Evolutionary conservation across 2,888 invertebrate genomes (phyloP), one percentile per base, ranked within the genome.

Genomic region (Geotrupes spiniger): DNA sequence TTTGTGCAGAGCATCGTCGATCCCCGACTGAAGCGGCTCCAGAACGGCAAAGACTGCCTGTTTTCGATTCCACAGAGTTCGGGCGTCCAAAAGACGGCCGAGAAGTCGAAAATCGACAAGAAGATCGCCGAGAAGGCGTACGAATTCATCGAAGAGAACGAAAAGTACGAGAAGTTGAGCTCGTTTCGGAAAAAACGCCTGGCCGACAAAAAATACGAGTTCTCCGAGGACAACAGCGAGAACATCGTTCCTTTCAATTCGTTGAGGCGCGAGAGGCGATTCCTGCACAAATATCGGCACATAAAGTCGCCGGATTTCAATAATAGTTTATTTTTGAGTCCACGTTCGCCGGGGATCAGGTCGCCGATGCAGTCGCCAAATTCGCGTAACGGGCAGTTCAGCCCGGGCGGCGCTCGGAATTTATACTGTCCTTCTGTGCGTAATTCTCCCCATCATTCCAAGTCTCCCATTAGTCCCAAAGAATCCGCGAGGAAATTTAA

Each of bases 131-230:
- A 83, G 63, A 85, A 86, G 73, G 86, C 89, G 0, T 91, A 92
- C 67, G 91, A 91, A 66, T 91, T 91, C 63, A 89, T 85, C 1
- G 91, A 91, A 62, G 91, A 91, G 59, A 80, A 84, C 4, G 88
- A 88, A 59, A 89, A 89, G 56, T 89, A 87, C 64, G 91, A 91
- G 66, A 91, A 91, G 64, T 79, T 92, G n/a, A 89, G 89, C 61
- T 86, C 85, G 63, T 91, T 89, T 65, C 79, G 92, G 4, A 89
- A 90, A 66, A 81, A 91, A 43, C 81, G 92, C 4, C 73, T 92
- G 42, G 93, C 93, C 0, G 92, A 93, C 63, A 93, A 93, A 69
- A 92, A 92, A 68, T 93, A 93, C 66, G 92, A 92, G 65, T 92
- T 93, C 65, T 89, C 88, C 0, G 92, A 91, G 61, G 90, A 90